Evolutionary conservation across 2,888 invertebrate species (phyloP).

Genomic region (Tiliacea aurago): DNA sequence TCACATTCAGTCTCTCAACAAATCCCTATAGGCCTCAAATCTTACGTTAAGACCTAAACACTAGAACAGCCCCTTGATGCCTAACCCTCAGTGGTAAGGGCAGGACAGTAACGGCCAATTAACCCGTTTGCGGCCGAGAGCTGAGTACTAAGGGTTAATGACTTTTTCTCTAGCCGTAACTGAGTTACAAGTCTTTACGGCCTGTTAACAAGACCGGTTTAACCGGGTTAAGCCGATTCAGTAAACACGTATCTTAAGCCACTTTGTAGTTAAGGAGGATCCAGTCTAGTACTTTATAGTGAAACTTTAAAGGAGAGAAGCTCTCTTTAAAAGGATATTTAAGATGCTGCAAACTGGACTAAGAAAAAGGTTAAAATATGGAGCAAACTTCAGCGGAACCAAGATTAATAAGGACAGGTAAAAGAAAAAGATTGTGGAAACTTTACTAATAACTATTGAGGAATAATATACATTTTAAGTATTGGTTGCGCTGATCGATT

Average conservation of each 20-base stretch:
- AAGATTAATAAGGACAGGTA: conserved; percentile 25
- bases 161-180: conserved; percentile 59
- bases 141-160: conserved; percentile 53
- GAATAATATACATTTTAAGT: too few species aligned
- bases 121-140: conserved; percentile 47
- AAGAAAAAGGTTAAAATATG: conserved; percentile 17
- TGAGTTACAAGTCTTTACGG: conserved; percentile 52
- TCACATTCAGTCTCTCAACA: conserved; percentile 1
- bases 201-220: conserved; percentile 44
- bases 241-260: conserved; percentile 45
- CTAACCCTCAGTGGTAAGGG: conserved; percentile 25
- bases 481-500: too few species aligned
- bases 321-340: conserved; percentile 5
- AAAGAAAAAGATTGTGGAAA: conserved; percentile 4
- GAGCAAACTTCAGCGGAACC: conserved; percentile 7
- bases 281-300: conserved; percentile 22
- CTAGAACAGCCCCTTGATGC: conserved; percentile 15
- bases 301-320: conserved; percentile 16
- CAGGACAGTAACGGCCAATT: conserved; percentile 53
- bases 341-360: conserved; percentile 10
- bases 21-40: conserved; percentile 13
- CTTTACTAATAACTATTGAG: background rate
- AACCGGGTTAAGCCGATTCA: conserved; percentile 48
- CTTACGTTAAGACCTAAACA: conserved; percentile 41
- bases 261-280: conserved; percentile 28